Evolutionary conservation across 2,113 vertebrate species (phyloP).

Genomic region (Cercocebus atys): DNA sequence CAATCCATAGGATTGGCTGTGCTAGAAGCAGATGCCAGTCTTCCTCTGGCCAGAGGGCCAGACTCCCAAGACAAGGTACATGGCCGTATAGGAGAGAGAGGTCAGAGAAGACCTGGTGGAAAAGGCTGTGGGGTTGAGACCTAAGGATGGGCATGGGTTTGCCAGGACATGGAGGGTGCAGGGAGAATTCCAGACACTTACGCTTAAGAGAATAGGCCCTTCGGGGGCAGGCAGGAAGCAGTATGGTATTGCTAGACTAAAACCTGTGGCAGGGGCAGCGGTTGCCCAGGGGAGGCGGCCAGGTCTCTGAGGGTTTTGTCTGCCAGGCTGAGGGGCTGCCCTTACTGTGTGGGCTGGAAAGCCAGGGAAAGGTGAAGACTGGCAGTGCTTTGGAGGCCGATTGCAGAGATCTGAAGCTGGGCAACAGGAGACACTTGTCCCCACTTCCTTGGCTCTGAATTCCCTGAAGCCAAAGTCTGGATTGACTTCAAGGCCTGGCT

Average conservation of each 20-base stretch:
- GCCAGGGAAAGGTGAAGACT: background rate
- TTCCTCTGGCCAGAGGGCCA: background rate
- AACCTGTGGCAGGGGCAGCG: no score
- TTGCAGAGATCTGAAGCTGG: background rate
- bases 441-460: background rate
- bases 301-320: background rate
- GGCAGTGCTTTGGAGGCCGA: background rate
- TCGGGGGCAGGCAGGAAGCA: background rate
- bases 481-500: background rate
- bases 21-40: background rate
- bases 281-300: background rate
- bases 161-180: background rate
- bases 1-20: background rate
- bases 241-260: no score
- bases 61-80: background rate
- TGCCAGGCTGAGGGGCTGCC: background rate
- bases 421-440: background rate
- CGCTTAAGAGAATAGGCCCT: background rate
- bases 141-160: background rate
- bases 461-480: background rate
- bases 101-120: background rate
- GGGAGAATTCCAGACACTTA: background rate
- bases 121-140: accelerated
- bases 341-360: background rate
- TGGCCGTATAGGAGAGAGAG: accelerated